These are phyloP conservation scores for Scelioninae gen. 2 DNA, from an alignment of 2,888 invertebrate genomes.

Conservation along the genomic window DNA sequence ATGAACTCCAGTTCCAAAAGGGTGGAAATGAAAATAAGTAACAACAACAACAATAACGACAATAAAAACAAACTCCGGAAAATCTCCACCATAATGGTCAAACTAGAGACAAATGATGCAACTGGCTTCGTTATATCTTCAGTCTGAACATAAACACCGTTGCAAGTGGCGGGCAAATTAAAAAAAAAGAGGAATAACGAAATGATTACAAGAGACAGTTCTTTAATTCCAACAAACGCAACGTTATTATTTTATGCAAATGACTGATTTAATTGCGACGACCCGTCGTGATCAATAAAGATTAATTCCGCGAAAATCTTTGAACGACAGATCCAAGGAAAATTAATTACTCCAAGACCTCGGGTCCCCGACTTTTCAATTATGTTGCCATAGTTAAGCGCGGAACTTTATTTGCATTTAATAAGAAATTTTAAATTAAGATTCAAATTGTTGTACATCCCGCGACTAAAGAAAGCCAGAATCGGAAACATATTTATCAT, in stretches of 20 bases:
- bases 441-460: conserved; percentile 31
- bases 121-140: no score
- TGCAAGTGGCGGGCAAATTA: no score
- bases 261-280: conserved; percentile 11
- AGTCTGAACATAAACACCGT: no score
- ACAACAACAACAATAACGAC: no score
- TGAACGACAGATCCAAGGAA: conserved; percentile 14
- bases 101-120: no score
- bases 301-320: conserved; percentile 24
- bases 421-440: conserved; percentile 40
- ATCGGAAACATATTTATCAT: conserved; percentile 32
- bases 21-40: no score
- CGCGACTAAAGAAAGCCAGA: not conserved
- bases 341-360: conserved; percentile 36
- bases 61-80: no score
- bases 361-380: conserved; percentile 28
- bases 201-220: conserved; percentile 1
- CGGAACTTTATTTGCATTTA: conserved; percentile 44
- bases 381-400: conserved; percentile 15
- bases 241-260: conserved; percentile 40
- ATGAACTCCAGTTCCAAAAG: no score
- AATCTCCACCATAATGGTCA: no score
- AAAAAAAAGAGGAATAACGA: conserved; percentile 1
- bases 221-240: conserved; percentile 7
- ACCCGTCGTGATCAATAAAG: conserved; percentile 18